Base-by-base conservation (phyloP, 2,888 invertebrate genomes). In the Drosophila acutilabella region DNA sequence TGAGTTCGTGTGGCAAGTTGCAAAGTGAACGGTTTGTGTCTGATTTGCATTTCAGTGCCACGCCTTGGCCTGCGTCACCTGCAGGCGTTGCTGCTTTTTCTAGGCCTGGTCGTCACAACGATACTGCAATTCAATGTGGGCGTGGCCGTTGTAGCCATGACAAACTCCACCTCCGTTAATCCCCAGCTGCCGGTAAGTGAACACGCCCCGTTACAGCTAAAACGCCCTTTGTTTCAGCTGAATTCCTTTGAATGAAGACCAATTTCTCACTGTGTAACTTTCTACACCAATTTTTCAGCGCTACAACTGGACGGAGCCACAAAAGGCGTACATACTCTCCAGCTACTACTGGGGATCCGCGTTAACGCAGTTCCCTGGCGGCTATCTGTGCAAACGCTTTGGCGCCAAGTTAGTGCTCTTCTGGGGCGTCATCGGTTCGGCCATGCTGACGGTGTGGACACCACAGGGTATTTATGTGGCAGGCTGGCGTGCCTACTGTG, bases 331-430 rank as follows among this genome's bases (percentile, higher is more conserved):
- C 66, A 93, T 96, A 18, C 92, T 96, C 11, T 96, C 96, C 0
- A 95, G 96, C 0, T 96, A 96, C 92, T 96, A 96, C 91, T 95
- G 96, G 95, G 96, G 96, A 10, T 96, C 96, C 83, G 93, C 95
- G 1, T 67, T 95, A 13, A 93, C 93, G 73, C 92, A 94, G 71
- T 90, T 95, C 14, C 94, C 94, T 0, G 94, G 94, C 0, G 96
- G 96, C 0, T 94, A 95, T 78, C 91, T 97, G 48, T 86, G 89
- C 64, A 95, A 95, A 70, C 93, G 93, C 10, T 95, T 95, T 87
- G 96, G 97, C 0, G 95, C 95, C 0, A 95, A 95, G 64, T 93
- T 93, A 30, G 91, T 96, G 0, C 91, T 95, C 4, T 91, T 93
- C 0, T 84, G 93, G 0, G 93, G 95, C 0, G 93, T 95, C 94